A percentile compares a stretch with the other conserved stretches of the same genome.
phyloP scores from a whole-genome alignment of 1,140 invertebrate species.

The Coboldia fuscipes region DNA sequence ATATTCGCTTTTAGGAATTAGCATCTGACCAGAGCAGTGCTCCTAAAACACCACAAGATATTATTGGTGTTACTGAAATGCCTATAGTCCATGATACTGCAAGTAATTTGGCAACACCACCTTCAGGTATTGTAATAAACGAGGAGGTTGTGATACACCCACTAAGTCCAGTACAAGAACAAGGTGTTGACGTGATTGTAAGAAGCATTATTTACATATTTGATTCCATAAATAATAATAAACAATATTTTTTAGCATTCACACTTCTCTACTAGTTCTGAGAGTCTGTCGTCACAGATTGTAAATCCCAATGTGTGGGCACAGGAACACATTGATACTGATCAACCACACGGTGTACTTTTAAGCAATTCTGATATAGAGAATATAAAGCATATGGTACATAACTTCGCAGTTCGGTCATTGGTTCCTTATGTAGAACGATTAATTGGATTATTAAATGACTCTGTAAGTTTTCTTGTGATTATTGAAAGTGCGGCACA shows the following conservation, averaged over 20 bases:
- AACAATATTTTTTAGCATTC: constrained; percentile 8
- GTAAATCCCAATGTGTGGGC: constrained; percentile 33
- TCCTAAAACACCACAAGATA: constrained; percentile 33
- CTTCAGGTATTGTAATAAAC: constrained; percentile 6
- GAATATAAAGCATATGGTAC: constrained; percentile 59
- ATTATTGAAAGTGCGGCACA: background rate
- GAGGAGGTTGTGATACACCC: constrained; percentile 29
- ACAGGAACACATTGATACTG: constrained; percentile 25
- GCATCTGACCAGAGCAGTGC: constrained; percentile 37
- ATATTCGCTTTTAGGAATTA: constrained; percentile 15
- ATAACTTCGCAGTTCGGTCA: constrained; percentile 71
- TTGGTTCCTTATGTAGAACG: constrained; percentile 78
- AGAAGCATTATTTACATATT: background rate
- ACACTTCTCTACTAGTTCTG: constrained; percentile 28
- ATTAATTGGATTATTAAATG: constrained; percentile 61
- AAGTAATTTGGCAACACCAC: constrained; percentile 7
- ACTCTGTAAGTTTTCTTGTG: constrained; percentile 35
- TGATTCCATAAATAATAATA: background rate
- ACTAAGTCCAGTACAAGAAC: constrained; percentile 29
- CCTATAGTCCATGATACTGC: constrained; percentile 19
- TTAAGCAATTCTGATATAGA: constrained; percentile 66
- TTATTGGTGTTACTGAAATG: constrained; percentile 26
- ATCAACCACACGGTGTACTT: constrained; percentile 42
- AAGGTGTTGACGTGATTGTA: constrained; percentile 16
- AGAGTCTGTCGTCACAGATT: constrained; percentile 27